Evolutionary conservation across 2,888 invertebrate species (phyloP), one percentile per base, ranked within the genome.

Genomic region (Drosophila merina): DNA sequence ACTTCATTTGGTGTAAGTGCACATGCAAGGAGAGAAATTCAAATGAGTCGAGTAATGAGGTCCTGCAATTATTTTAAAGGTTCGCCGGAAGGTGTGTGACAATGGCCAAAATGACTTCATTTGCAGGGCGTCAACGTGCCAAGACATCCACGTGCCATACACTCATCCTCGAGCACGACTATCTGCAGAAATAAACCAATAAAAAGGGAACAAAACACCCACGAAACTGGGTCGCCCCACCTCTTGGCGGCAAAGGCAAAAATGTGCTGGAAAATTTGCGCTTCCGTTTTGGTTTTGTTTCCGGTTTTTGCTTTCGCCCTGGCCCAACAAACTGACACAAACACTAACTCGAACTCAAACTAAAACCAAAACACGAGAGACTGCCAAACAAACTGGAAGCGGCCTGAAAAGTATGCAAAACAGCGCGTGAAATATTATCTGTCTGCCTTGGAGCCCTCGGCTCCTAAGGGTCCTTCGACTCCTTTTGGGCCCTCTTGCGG

Each of bases 191-290:
- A 42, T 8, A 42, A 20, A 42, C n/a, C 8, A 71, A 56, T 49
- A 40, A 14, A 20, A 42, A 42, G n/a, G n/a, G 40, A 14, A 14
- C 8, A 71, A 56, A 51, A 40, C 62, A 69, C 64, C 63, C 55
- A 57, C 62, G 56, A 84, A 85, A 73, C 72, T 88, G 78, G 88
- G 87, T 84, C 88, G 79, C 44, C 83, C 31, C 9, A n/a, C 20
- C 33, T 7, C 38, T 25, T 25, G 26, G 7, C 30, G 58, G 55
- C 44, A 62, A 40, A 68, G 56, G 74, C 69, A 87, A 85, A 89
- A 86, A 89, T 89, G 87, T 84, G 84, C 85, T 89, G 88, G 89
- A 86, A 86, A 86, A 89, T 86, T 88, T 88, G 87, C 85, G 79
- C 89, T 86, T 86, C 89, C 86, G 86, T 84, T 86, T 88, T 88